phyloP scores from a whole-genome alignment of 2,797 vertebrate species.

The Crocodylus rhombifer region DNA sequence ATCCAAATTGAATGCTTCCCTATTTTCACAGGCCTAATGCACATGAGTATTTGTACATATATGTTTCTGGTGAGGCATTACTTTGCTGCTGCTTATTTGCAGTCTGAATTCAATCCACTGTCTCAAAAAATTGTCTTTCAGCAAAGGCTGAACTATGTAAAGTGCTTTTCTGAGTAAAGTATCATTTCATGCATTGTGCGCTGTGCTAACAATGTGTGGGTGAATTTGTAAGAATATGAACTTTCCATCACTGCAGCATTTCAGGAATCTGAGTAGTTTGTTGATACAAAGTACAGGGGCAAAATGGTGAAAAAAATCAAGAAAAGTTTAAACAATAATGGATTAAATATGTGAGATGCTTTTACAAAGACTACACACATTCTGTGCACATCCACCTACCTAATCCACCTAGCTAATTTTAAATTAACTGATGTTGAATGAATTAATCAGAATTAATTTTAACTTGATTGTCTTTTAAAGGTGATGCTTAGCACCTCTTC shows the following conservation, averaged over 20 bases:
- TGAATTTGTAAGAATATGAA: neutral
- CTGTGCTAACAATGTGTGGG: neutral
- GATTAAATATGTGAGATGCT: neutral
- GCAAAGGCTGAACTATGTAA: neutral
- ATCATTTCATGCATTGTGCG: neutral
- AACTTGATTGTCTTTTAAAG: neutral
- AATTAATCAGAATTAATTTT: neutral
- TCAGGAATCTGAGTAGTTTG: rapidly evolving
- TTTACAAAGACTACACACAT: neutral
- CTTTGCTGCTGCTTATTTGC: slow-evolving; percentile 5
- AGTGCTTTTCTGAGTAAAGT: neutral
- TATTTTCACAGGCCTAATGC: too few relatives aligned
- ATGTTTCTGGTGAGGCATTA: slow-evolving; percentile 1
- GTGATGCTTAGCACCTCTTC: neutral
- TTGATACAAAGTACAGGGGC: neutral
- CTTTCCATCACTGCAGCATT: neutral
- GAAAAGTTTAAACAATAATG: neutral
- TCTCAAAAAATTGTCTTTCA: slow-evolving; percentile 26
- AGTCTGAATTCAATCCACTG: neutral
- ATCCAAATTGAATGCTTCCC: too few relatives aligned
- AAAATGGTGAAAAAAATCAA: neutral
- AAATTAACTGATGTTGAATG: neutral
- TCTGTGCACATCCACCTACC: neutral
- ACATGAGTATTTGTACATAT: neutral
- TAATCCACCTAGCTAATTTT: neutral